phyloP scores from a whole-genome alignment of 1,140 invertebrate species.

The Aphidius ervi region DNA sequence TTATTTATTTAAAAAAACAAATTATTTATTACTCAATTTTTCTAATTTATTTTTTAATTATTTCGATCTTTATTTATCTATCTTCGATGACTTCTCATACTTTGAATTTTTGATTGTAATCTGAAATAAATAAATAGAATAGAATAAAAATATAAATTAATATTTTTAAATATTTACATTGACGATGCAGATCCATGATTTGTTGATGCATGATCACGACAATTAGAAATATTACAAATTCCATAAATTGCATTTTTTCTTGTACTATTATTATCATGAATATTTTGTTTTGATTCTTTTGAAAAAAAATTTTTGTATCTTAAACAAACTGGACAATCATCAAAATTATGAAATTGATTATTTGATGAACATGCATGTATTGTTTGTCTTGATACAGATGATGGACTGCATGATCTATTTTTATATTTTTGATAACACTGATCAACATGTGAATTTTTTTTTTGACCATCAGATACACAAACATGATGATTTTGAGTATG shows the following conservation, averaged over 20 bases:
- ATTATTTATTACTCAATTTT: too few relatives aligned
- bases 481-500: conserved; percentile 1
- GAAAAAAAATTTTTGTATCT: conserved; percentile 46
- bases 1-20: too few relatives aligned
- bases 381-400: background rate
- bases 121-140: too few relatives aligned
- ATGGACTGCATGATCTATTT: conserved; percentile 11
- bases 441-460: conserved; percentile 11
- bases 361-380: conserved; percentile 18
- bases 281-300: conserved; percentile 1
- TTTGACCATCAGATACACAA: conserved; percentile 13
- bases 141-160: background rate
- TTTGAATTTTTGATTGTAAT: too few relatives aligned
- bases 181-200: conserved; percentile 24
- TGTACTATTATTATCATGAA: conserved; percentile 9
- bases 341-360: conserved; percentile 31
- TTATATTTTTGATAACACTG: conserved; percentile 26
- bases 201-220: conserved; percentile 17
- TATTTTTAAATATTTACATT: conserved; percentile 25
- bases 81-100: too few relatives aligned
- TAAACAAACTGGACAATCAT: conserved; percentile 43
- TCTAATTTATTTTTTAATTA: too few relatives aligned
- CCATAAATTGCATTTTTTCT: conserved; percentile 17
- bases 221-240: conserved; percentile 14
- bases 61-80: conserved; percentile 1